These are phyloP conservation scores for Thunnus maccoyii DNA, from an alignment of 2,113 vertebrate genomes.

Conservation along the genomic window DNA sequence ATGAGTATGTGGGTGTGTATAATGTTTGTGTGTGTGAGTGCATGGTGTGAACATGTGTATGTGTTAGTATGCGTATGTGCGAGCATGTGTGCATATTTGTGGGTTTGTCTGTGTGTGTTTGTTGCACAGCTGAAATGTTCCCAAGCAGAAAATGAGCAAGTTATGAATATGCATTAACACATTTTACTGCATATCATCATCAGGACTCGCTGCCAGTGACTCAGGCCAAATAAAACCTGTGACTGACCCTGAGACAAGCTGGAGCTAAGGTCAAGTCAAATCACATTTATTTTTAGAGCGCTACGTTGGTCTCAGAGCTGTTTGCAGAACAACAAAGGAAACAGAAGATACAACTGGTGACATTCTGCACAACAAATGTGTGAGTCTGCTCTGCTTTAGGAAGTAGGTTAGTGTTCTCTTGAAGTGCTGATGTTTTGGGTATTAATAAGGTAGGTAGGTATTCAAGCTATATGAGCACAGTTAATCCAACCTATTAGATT, in stretches of 20 bases:
- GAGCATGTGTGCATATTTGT: not conserved
- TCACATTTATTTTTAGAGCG: conserved; percentile 56
- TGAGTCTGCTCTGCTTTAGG: conserved; percentile 7
- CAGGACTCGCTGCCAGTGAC: conserved; percentile 46
- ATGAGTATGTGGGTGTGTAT: too few species aligned
- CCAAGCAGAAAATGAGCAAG: conserved; percentile 43
- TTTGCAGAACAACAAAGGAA: conserved; percentile 40
- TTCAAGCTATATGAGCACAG: not conserved
- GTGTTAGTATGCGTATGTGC: not conserved
- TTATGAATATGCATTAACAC: conserved; percentile 75
- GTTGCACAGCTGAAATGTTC: conserved; percentile 37
- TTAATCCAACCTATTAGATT: not conserved
- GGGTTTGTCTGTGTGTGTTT: not conserved
- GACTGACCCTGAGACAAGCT: conserved; percentile 60
- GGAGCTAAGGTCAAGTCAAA: conserved; percentile 68
- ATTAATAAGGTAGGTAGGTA: not conserved
- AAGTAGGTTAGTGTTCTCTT: conserved; percentile 3
- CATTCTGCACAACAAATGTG: conserved; percentile 39
- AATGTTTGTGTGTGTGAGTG: too few species aligned
- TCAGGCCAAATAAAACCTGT: conserved; percentile 48
- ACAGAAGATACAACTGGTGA: conserved; percentile 31
- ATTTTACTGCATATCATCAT: conserved; percentile 65
- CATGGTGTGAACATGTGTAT: not conserved
- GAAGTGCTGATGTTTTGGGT: not conserved
- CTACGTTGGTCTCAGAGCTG: conserved; percentile 19